Conservation (phyloP, 1,140 invertebrate genomes). For the Eumeta japonica region DNA sequence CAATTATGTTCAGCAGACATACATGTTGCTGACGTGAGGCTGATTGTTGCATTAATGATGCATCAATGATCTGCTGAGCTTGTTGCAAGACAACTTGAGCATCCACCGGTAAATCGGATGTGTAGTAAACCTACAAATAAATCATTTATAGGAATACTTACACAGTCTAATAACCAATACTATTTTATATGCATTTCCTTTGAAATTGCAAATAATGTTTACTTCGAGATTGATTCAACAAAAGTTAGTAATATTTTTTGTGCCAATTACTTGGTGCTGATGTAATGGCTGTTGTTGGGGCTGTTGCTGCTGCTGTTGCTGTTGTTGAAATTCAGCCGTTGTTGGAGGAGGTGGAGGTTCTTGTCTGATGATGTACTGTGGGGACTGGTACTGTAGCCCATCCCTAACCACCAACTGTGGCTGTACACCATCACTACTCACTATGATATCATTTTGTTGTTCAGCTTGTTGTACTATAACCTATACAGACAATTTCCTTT, state of each 20-base stretch:
- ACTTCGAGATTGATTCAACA: too few species aligned
- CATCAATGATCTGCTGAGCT: constrained; percentile 55
- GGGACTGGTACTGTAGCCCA: constrained; percentile 44
- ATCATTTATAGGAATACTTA: constrained; percentile 17
- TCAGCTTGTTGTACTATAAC: constrained; percentile 50
- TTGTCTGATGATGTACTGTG: constrained; percentile 39
- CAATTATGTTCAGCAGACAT: constrained; percentile 41
- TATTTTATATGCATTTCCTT: not conserved
- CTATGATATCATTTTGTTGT: constrained; percentile 46
- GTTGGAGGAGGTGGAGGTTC: constrained; percentile 22
- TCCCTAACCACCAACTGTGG: constrained; percentile 45
- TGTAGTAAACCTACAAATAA: constrained; percentile 59
- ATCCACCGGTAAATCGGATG: constrained; percentile 54
- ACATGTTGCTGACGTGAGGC: constrained; percentile 55
- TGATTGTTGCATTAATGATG: constrained; percentile 51
- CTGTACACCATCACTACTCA: constrained; percentile 44
- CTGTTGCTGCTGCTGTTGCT: constrained; percentile 35
- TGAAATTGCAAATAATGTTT: not conserved
- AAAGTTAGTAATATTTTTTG: too few species aligned
- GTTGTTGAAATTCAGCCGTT: constrained; percentile 36
- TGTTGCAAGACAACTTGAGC: constrained; percentile 57
- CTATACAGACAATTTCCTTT: constrained; percentile 22
- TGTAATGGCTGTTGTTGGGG: constrained; percentile 23
- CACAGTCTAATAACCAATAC: not conserved
- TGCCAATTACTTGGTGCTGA: not conserved